Conservation (phyloP, 2,888 invertebrate species). For the Polyommatus icarus region DNA sequence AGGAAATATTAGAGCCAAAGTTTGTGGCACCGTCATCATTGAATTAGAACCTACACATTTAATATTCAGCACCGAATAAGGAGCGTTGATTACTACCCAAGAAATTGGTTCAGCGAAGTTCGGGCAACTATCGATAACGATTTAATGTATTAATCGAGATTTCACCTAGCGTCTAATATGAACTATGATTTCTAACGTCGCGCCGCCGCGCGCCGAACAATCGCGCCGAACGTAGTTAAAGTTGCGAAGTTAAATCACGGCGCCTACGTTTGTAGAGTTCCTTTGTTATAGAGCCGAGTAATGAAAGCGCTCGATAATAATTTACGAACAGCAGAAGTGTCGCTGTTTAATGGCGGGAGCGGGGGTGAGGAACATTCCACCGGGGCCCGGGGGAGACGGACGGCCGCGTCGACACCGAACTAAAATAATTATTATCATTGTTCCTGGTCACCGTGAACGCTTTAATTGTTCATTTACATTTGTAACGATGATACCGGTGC, state of each 20-base stretch:
- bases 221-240: constrained; percentile 67
- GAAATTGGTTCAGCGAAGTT: constrained; percentile 49
- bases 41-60: constrained; percentile 10
- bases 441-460: constrained; percentile 74
- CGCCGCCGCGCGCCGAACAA: constrained; percentile 67
- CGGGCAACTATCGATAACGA: constrained; percentile 63
- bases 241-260: constrained; percentile 66
- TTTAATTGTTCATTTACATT: constrained; percentile 81
- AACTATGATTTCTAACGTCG: constrained; percentile 65
- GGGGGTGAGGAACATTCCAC: constrained; percentile 73
- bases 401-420: constrained; percentile 75
- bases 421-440: constrained; percentile 81
- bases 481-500: constrained; percentile 78
- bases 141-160: constrained; percentile 78
- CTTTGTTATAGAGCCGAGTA: constrained; percentile 75
- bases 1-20: constrained; percentile 45
- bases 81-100: constrained; percentile 6
- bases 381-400: constrained; percentile 61
- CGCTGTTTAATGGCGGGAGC: constrained; percentile 73
- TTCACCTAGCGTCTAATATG: constrained; percentile 76
- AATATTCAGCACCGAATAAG: constrained; percentile 1
- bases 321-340: constrained; percentile 80
- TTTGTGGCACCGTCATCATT: neutral
- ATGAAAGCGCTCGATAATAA: constrained; percentile 80
- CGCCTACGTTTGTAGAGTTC: constrained; percentile 71